Percentiles rank a stretch among this genome's conserved stretches.
Conservation (phyloP, 1,140 invertebrate genomes). For the Hylaeus volcanicus region DNA sequence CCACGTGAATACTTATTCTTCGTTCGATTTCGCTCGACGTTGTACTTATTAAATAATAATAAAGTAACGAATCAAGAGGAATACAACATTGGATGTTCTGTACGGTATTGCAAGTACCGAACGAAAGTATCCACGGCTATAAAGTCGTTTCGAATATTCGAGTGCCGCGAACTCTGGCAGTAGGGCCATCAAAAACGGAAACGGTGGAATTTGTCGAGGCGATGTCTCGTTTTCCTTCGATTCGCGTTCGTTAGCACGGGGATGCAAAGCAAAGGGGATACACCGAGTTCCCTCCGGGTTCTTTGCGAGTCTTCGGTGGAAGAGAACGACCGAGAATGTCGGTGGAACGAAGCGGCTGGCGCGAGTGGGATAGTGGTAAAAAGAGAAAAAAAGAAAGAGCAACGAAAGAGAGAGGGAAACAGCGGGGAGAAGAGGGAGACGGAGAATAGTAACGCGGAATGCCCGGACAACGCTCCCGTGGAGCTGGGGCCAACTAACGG, state of each 20-base stretch:
- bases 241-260: slow-evolving; percentile 21
- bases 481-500: slow-evolving; percentile 78
- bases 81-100: too few species aligned
- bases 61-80: too few species aligned
- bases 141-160: too few species aligned
- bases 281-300: slow-evolving; percentile 14
- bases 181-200: not conserved
- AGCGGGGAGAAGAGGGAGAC: slow-evolving; percentile 40
- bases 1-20: too few species aligned
- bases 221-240: slow-evolving; percentile 3
- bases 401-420: slow-evolving; percentile 5
- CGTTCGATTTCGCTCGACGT: too few species aligned
- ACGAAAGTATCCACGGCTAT: too few species aligned
- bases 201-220: not conserved
- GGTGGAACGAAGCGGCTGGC: slow-evolving; percentile 44
- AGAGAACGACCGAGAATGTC: slow-evolving; percentile 44
- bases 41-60: too few species aligned
- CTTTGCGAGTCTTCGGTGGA: slow-evolving; percentile 27
- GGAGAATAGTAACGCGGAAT: slow-evolving; percentile 68
- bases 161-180: too few species aligned
- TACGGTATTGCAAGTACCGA: too few species aligned
- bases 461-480: slow-evolving; percentile 78
- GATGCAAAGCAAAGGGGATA: slow-evolving; percentile 39
- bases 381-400: slow-evolving; percentile 9
- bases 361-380: slow-evolving; percentile 23